Conservation (phyloP, 2,888 invertebrate genomes). For the Helleia helle region DNA sequence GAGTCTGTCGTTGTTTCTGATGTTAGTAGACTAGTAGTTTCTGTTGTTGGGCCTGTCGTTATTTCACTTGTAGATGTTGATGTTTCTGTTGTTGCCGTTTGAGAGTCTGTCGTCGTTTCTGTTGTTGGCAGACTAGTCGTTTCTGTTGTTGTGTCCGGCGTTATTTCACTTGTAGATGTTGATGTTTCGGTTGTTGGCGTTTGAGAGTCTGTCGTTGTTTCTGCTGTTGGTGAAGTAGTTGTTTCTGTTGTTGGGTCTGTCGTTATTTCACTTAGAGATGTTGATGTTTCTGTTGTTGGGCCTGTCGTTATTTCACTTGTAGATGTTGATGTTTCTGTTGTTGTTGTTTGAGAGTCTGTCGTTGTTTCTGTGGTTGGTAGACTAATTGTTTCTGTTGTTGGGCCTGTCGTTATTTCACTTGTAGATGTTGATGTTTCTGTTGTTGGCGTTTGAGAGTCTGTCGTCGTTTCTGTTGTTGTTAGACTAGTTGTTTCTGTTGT, state of each 20-base stretch:
- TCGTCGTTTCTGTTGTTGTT: constrained; percentile 11
- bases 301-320: no score
- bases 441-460: not conserved
- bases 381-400: not conserved
- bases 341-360: constrained; percentile 5
- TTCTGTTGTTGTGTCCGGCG: no score
- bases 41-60: constrained; percentile 5
- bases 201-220: constrained; percentile 6
- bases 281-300: no score
- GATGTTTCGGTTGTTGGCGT: constrained; percentile 3
- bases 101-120: constrained; percentile 1
- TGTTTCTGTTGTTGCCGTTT: constrained; percentile 10
- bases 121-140: no score
- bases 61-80: constrained; percentile 10
- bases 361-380: constrained; percentile 2
- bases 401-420: no score
- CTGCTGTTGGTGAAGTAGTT: constrained; percentile 8
- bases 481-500: constrained; percentile 10
- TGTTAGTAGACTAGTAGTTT: no score
- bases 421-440: no score
- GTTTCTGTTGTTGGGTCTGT: constrained; percentile 12
- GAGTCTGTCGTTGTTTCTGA: constrained; percentile 10
- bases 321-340: constrained; percentile 10
- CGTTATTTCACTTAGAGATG: constrained; percentile 7
- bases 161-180: not conserved